phyloP scores from a whole-genome alignment of 2,888 invertebrate genomes.

The Eupithecia dodoneata region DNA sequence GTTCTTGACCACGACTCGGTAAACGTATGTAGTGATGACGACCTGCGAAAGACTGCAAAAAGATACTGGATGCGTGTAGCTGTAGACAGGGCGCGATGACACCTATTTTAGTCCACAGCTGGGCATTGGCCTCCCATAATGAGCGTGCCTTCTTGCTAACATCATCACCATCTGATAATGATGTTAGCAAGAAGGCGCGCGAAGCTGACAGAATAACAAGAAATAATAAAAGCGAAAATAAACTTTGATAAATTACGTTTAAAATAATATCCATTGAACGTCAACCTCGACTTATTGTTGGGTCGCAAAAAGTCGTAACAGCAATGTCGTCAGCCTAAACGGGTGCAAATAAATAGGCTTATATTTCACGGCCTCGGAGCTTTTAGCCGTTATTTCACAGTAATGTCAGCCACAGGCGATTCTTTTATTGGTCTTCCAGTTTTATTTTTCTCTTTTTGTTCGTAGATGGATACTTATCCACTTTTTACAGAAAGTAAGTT shows the following conservation, averaged over 20 bases:
- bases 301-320: neutral
- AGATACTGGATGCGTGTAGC: no score
- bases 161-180: no score
- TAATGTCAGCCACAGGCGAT: slow-evolving; percentile 25
- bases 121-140: no score
- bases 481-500: neutral
- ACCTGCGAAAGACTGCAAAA: no score
- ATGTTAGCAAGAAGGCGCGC: no score
- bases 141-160: no score
- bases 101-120: no score
- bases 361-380: slow-evolving; percentile 1
- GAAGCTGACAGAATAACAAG: no score
- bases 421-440: slow-evolving; percentile 6
- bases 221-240: no score
- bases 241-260: neutral
- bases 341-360: slow-evolving; percentile 7
- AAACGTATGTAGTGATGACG: no score
- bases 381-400: slow-evolving; percentile 23
- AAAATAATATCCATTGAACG: neutral
- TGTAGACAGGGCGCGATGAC: no score
- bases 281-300: neutral
- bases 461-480: neutral
- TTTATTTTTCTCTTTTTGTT: slow-evolving; percentile 3
- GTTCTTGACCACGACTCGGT: no score
- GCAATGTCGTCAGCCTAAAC: slow-evolving; percentile 3